A percentile compares a stretch with the other conserved stretches of the same genome.
These are phyloP conservation scores for Ictidomys tridecemlineatus DNA, from an alignment of 2,113 vertebrate genomes.

Conservation along the genomic window DNA sequence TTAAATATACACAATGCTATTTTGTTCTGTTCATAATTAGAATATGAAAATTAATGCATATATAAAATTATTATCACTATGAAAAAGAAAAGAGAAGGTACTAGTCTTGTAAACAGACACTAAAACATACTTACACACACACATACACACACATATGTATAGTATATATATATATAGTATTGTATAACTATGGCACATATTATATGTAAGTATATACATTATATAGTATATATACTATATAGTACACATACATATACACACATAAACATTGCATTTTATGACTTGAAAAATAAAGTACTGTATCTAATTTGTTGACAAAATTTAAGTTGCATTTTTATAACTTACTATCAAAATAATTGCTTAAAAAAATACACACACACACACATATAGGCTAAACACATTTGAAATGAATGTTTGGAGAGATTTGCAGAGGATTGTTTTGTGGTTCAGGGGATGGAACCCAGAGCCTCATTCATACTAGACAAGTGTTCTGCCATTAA, in stretches of 20 bases:
- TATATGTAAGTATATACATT: too few species aligned
- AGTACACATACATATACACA: not conserved
- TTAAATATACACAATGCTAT: slow-evolving; percentile 2
- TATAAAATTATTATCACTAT: slow-evolving; percentile 24
- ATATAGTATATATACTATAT: too few species aligned
- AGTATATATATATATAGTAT: too few species aligned
- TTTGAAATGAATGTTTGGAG: not conserved
- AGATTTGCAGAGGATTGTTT: not conserved
- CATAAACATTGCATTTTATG: not conserved
- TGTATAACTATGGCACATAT: too few species aligned
- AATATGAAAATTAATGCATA: slow-evolving; percentile 16
- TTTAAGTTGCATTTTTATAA: not conserved
- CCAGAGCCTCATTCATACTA: not conserved
- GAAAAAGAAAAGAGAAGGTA: not conserved
- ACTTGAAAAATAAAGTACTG: slow-evolving; percentile 16
- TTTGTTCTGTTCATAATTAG: slow-evolving; percentile 13
- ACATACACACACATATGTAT: too few species aligned
- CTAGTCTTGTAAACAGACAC: not conserved
- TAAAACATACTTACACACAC: not conserved
- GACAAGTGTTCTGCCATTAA: not conserved
- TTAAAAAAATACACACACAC: not conserved
- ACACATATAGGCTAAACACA: not conserved
- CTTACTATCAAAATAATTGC: slow-evolving; percentile 20
- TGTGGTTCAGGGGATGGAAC: not conserved
- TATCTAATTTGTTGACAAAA: slow-evolving; percentile 45